Conservation (phyloP, 2,888 invertebrate species). For the Drosophila lacicola region DNA sequence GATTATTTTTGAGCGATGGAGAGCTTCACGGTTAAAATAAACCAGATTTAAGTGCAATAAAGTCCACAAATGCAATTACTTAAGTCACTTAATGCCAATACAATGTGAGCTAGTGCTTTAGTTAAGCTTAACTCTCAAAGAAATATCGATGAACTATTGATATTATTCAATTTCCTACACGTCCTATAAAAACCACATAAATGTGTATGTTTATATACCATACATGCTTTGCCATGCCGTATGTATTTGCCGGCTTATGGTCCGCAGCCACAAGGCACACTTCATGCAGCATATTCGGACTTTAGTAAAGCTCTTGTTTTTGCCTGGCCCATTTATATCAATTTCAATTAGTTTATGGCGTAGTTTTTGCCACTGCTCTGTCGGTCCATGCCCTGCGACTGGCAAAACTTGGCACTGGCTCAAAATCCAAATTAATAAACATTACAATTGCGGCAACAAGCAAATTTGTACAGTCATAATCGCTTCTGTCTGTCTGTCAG, state of each 20-base stretch:
- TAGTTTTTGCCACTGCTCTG: conserved; percentile 33
- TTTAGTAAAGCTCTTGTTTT: conserved; percentile 22
- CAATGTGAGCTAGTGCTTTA: background rate
- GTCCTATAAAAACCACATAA: conserved; percentile 3
- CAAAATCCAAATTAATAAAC: conserved; percentile 67
- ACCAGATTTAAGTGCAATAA: too few species aligned
- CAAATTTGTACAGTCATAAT: conserved; percentile 70
- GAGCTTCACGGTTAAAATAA: too few species aligned
- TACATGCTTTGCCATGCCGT: background rate
- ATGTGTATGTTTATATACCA: background rate
- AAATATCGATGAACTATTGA: conserved; percentile 2
- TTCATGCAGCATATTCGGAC: conserved; percentile 78
- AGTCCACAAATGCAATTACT: too few species aligned
- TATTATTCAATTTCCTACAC: conserved; percentile 10
- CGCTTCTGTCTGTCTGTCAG: conserved; percentile 25
- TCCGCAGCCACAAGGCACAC: conserved; percentile 76
- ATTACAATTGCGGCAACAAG: conserved; percentile 66
- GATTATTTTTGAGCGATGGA: too few species aligned
- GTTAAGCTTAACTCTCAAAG: background rate
- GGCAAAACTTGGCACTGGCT: conserved; percentile 52
- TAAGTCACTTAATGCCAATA: too few species aligned
- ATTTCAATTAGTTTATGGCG: conserved; percentile 62
- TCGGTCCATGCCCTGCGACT: background rate
- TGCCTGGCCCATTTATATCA: conserved; percentile 52
- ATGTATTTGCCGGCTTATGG: conserved; percentile 22